Evolutionary conservation across 2,797 vertebrate genomes (phyloP).

Genomic region (Sebastes itinus): DNA sequence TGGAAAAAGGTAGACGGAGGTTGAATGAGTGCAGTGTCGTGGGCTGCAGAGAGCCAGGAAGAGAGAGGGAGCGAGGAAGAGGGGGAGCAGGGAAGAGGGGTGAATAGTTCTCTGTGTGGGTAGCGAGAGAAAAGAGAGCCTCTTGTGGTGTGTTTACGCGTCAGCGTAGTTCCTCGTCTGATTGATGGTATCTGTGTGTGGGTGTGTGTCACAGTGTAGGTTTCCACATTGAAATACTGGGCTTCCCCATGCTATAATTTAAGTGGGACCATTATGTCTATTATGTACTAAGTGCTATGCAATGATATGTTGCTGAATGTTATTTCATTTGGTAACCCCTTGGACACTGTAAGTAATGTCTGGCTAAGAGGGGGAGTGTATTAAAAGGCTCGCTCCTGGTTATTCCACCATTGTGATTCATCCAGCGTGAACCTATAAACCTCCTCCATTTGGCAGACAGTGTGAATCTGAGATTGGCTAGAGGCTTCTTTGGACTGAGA

Average conservation of each 20-base stretch:
- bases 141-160: slow-evolving; percentile 77
- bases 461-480: slow-evolving; percentile 46
- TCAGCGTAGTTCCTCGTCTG: slow-evolving; percentile 61
- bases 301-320: slow-evolving; percentile 26
- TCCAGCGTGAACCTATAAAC: slow-evolving; percentile 19
- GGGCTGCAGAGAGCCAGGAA: slow-evolving; percentile 49
- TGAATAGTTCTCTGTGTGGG: slow-evolving; percentile 72
- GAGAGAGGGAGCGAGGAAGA: slow-evolving; percentile 49
- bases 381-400: slow-evolving; percentile 1
- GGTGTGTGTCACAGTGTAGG: not conserved
- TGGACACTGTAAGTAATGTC: slow-evolving; percentile 29
- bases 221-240: slow-evolving; percentile 31
- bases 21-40: slow-evolving; percentile 77
- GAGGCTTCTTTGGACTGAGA: slow-evolving; percentile 33
- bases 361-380: slow-evolving; percentile 11
- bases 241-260: slow-evolving; percentile 7
- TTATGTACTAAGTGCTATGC: slow-evolving; percentile 27
- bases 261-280: slow-evolving; percentile 26
- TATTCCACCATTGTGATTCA: slow-evolving; percentile 49
- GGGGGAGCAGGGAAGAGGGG: slow-evolving; percentile 25
- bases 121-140: slow-evolving; percentile 58
- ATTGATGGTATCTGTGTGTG: slow-evolving; percentile 58
- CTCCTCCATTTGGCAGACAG: slow-evolving; percentile 24
- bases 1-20: slow-evolving; percentile 61
- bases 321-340: slow-evolving; percentile 44